phyloP scores from a whole-genome alignment of 1,140 invertebrate genomes.

The Apis cerana region DNA sequence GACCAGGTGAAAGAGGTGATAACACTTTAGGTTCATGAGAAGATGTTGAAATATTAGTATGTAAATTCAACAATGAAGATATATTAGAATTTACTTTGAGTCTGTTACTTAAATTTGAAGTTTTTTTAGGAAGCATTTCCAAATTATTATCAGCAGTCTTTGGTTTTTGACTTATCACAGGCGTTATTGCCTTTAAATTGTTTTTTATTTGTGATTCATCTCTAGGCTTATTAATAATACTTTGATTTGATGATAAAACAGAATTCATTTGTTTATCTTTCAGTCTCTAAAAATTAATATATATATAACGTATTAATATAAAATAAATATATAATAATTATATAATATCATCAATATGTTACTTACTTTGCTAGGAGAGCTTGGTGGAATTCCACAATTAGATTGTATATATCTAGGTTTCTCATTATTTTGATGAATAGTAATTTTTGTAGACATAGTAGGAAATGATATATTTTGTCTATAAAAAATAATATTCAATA shows the following conservation, averaged over 20 bases:
- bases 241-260: constrained; percentile 43
- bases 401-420: constrained; percentile 42
- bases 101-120: constrained; percentile 46
- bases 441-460: constrained; percentile 12
- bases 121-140: constrained; percentile 35
- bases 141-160: constrained; percentile 47
- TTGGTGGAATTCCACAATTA: background rate
- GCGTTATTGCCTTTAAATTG: constrained; percentile 17
- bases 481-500: background rate
- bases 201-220: background rate
- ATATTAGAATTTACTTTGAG: constrained; percentile 32
- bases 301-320: constrained; percentile 22
- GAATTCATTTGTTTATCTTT: constrained; percentile 46
- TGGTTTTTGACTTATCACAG: constrained; percentile 58
- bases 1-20: constrained; percentile 46
- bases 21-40: background rate
- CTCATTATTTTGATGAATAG: constrained; percentile 9
- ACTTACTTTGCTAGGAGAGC: constrained; percentile 54
- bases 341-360: background rate
- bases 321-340: background rate
- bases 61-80: constrained; percentile 6
- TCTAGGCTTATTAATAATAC: constrained; percentile 37
- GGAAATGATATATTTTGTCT: background rate
- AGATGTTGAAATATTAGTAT: background rate
- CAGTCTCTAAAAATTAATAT: constrained; percentile 54